Base-by-base conservation (phyloP, 2,888 invertebrate species). In the Drosophila antonietae region DNA sequence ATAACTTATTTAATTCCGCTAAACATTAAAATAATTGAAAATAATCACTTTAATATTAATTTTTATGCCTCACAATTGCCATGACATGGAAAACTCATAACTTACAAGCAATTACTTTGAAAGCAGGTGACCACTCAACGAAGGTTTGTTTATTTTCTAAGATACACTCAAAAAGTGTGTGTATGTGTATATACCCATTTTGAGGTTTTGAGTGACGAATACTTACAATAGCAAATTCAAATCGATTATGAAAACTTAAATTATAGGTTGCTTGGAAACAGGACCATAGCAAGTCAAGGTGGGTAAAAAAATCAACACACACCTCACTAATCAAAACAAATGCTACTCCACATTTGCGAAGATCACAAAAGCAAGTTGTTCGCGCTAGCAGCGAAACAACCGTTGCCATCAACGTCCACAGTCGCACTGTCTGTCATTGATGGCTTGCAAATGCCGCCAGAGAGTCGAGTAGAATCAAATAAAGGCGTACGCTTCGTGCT, bases 401-500 rank as follows among this genome's bases (percentile, higher is more conserved):
- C 79, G 69, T 60, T 73, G 56, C 52, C 66, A 57, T 12, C 79
- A 64, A 73, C 64, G 83, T 76, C 57, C 59, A 43, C 55, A 68
- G 58, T 60, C 69, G 66, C 73, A 83, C 82, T 83, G 75, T 20
- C 49, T 57, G 41, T 9, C 0, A 3, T 14, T n/a, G 47, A 28
- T 41, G 33, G 20, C 44, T 18, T 41, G 18, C 41, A n/a, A 52
- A 56, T 52, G 39, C 43, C 35, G 33, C 14, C 49, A 44, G 33
- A 37, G 61, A 68, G 28, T 23, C 43, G 14, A 44, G 20, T 18
- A 33, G 23, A 60, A n/a, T 43, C 41, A 15, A 37, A 23, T 23
- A 61, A 10, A 61, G 31, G n/a, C 43, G 20, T n/a, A 10, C 31
- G n/a, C 5, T 53, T 49, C n/a, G 44, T 15, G 28, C 20, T 35